phyloP scores from a whole-genome alignment of 2,888 invertebrate species.

The Cerastis rubricosa region DNA sequence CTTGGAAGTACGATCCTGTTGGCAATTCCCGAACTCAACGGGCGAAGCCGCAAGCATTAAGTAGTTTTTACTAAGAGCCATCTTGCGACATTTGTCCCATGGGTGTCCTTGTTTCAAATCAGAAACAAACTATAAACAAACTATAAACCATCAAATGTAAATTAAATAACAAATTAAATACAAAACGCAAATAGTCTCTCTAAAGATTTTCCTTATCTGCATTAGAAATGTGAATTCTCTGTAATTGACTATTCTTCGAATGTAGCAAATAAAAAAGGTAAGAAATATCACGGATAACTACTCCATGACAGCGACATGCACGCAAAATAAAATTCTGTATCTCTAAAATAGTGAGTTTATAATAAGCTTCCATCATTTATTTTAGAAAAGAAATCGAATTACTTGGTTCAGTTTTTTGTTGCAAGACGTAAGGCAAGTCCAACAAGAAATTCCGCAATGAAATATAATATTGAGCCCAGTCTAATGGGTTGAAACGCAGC shows the following conservation, averaged over 20 bases:
- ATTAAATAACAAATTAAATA: too few species aligned
- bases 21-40: neutral
- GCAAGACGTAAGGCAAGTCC: neutral
- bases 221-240: too few species aligned
- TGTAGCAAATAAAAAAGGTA: too few species aligned
- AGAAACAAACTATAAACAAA: neutral
- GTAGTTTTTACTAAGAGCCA: slow-evolving; percentile 1
- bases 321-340: too few species aligned
- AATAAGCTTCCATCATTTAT: neutral
- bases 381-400: neutral
- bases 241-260: too few species aligned
- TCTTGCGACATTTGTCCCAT: neutral
- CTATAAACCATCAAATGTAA: too few species aligned
- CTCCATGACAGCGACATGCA: too few species aligned
- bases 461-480: slow-evolving; percentile 67
- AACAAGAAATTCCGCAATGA: slow-evolving; percentile 25
- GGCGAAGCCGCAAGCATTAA: neutral
- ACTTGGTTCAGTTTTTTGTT: slow-evolving; percentile 4
- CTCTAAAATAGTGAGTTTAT: too few species aligned
- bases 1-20: too few species aligned
- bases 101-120: neutral
- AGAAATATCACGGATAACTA: too few species aligned
- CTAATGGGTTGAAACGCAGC: slow-evolving; percentile 65
- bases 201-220: too few species aligned
- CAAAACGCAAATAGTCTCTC: too few species aligned